Base-by-base conservation (phyloP, 2,888 invertebrate genomes). In the Chymomyza fuscimana region DNA sequence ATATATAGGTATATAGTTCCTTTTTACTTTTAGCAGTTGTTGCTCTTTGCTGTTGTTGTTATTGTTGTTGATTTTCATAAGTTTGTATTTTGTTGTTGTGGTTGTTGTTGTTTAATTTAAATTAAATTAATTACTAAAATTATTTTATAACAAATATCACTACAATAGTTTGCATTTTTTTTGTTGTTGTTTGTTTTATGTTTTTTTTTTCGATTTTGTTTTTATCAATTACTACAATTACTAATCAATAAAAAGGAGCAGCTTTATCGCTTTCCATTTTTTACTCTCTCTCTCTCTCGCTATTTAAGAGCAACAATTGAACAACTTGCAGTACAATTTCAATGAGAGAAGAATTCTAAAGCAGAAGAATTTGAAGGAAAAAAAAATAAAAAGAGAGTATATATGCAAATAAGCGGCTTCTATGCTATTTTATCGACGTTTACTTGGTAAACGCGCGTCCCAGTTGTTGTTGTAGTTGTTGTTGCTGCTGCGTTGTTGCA, bases 81-180 rank as follows among this genome's bases (percentile, higher is more conserved):
- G 64, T 63, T 63, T 72, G 65, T 65, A 32, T 3, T 32, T 32
- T 32, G 32, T 60, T 61, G 54, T 74, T 74, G 19, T 25, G 3
- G 25, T 60, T 72, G 69, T 80, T 71, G 52, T 80, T 80, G 73
- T 87, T 89, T 83, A 88, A 87, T 85, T 84, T 86, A 86, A 88
- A 87, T 86, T 86, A 89, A 89, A 89, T 89, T 89, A 89, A 81
- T 86, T 84, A 83, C 89, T 89, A 90, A 84, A 90, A 89, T 89
- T 89, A 90, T 89, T 90, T 90, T 89, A 90, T 89, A 90, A 90
- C 90, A 89, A 90, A 90, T 89, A 90, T 89, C 90, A 90, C 90
- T 89, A 90, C 90, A 82, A 85, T 81, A 82, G 89, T 77, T 87
- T 89, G 84, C 87, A 86, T 75, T 82, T 79, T 86, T 83, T 58